Evolutionary conservation across 2,797 vertebrate species (phyloP), one percentile per base, ranked within the genome.

Genomic region (Todus mexicanus): DNA sequence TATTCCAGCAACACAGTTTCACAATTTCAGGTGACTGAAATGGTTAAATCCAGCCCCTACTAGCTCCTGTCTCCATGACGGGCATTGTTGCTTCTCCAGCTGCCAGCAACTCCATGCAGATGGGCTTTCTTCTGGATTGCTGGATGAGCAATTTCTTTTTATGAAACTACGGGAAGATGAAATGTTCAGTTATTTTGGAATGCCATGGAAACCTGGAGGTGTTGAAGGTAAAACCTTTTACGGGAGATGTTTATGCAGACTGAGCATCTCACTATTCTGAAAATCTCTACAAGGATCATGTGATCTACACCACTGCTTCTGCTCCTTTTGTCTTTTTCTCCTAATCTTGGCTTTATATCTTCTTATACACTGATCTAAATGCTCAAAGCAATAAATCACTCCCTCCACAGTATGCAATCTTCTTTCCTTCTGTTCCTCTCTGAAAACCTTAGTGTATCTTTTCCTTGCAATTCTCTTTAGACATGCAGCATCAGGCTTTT

Each of bases 151-250:
- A 71, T 74, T 93, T 61, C 29, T 89, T 89, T 89, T 84, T 71
- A 64, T 53, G 40, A 79, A 87, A 40, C 40, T 87, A 40, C 50
- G 20, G 31, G 38, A 53, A 82, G 15, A n/a, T 61, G 7, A 84
- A 82, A 54, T n/a, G n/a, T 61, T 87, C 90, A 87, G 78, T 68
- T 93, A 40, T 84, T 85, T 85, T 91, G 65, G 38, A 94, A 74
- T 83, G 33, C 78, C 68, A 87, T 87, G 89, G 89, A 94, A 94
- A 92, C 92, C 37, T 71, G 40, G 48, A 82, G 35, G 20, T 74
- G 35, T 90, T 71, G 82, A 59, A 91, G 29, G 66, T 47, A 92
- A 70, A 86, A 68, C 57, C 18, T 87, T 87, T 65, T 71, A 38
- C 31, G 60, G 68, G 26, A 93, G 48, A 65, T 59, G 42, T 79